Base-by-base conservation (phyloP, 2,113 vertebrate species). In the Podocnemis expansa region DNA sequence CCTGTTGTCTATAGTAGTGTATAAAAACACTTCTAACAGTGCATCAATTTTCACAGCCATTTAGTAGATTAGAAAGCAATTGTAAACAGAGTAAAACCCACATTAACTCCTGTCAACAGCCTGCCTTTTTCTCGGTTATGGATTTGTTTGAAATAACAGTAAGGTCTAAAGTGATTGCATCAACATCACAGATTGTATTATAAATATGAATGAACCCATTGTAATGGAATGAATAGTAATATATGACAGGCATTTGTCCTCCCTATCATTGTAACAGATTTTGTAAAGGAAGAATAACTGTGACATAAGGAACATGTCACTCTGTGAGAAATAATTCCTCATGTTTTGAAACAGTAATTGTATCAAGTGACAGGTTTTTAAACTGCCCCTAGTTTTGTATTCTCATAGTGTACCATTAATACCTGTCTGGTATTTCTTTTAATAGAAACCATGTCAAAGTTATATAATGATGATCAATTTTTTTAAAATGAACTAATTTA, bases 41-140 rank as follows among this genome's bases (percentile, higher is more conserved):
- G 98, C 98, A 97, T 98, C 98, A 98, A 97, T 98, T 98, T 98
- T 98, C 98, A 98, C 96, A 98, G 97, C 97, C 97, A 97, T 98
- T 98, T 98, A 98, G 97, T 98, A 98, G 98, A 98, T 98, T 98
- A 98, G 97, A 98, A 98, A 98, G 98, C 98, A 98, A 98, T 98
- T 98, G 98, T 98, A 98, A 98, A 97, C 98, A 97, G 97, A 90
- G 94, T 98, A 97, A 98, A 98, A 97, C 97, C 97, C 94, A 95
- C 98, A 98, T 98, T 98, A 98, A 98, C 97, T 98, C 97, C 97
- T 98, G 98, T 98, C 98, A 98, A 95, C 97, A 98, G 97, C 95
- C 91, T 97, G 95, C 96, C 94, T 98, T 98, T 98, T 98, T 97
- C 98, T 98, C 97, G 96, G 96, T 98, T 98, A 97, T 97, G 96